Base-by-base conservation (phyloP, 2,888 invertebrate species). In the Muscina levida region DNA sequence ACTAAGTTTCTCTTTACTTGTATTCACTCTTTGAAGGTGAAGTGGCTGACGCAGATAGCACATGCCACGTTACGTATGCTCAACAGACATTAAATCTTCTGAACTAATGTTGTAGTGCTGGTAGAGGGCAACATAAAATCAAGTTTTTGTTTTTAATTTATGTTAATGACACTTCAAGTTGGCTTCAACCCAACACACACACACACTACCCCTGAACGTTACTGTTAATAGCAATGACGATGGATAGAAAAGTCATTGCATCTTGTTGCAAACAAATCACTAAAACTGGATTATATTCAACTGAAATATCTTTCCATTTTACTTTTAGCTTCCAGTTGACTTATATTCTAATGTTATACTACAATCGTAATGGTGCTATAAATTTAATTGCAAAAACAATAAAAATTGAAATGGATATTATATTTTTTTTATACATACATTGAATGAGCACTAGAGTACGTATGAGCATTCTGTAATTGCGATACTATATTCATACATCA, bases 161-260 rank as follows among this genome's bases (percentile, higher is more conserved):
- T 71, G 79, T 75, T 79, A 79, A 79, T 75, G 79, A 74, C 53
- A 72, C 74, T 71, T 59, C 17, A 71, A 62, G 42, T 44, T 22
- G 31, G 22, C 37, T 24, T 48, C 22, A 67, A n/a, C n/a, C 15
- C 57, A 46, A 57, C 24, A 65, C n/a, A n/a, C n/a, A n/a, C n/a
- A n/a, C n/a, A n/a, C n/a, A n/a, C n/a, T n/a, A n/a, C n/a, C n/a
- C n/a, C n/a, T n/a, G n/a, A n/a, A n/a, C n/a, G n/a, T n/a, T n/a
- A n/a, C n/a, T 19, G 22, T 19, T 17, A 51, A 11, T 3, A 51
- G 19, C 51, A 19, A 51, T 51, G 17, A 51, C 51, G 51, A 17
- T 51, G 2, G 44, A 44, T 11, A 11, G 44, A 17, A 6, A 31
- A 5, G 31, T 8, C 3, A 5, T 31, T 31, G 31, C 8, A 5